Conservation (phyloP, 2,113 vertebrate genomes). For the Bos indicus region DNA sequence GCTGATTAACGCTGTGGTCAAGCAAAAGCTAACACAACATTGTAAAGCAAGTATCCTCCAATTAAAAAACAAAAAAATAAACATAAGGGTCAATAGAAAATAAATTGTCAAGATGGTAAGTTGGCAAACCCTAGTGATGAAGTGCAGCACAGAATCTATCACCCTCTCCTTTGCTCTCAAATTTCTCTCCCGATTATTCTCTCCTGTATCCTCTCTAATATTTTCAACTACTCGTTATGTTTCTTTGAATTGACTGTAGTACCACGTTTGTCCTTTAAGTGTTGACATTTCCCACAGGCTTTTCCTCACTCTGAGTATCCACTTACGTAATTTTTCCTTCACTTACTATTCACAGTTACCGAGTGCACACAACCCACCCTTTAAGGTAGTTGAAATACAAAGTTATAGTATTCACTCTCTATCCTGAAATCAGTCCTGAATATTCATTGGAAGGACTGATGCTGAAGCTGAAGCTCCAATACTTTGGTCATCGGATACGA, state of each 20-base stretch:
- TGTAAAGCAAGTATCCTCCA: neutral
- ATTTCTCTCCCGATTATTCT: neutral
- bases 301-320: neutral
- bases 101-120: neutral
- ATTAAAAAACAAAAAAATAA: neutral
- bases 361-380: neutral
- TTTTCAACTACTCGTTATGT: neutral
- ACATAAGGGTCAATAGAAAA: neutral
- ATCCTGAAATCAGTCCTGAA: neutral
- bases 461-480: neutral
- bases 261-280: neutral
- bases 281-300: neutral
- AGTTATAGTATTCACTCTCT: neutral
- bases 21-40: neutral
- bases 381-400: neutral
- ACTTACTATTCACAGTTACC: neutral
- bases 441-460: neutral
- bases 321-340: neutral
- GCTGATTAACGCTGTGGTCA: neutral
- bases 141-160: no score
- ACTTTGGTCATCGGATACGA: accelerated
- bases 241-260: neutral
- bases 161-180: neutral
- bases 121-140: neutral
- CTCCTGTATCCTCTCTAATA: neutral